These are phyloP conservation scores for Hypanus sabinus DNA, from an alignment of 2,113 vertebrate genomes.

Conservation along the genomic window DNA sequence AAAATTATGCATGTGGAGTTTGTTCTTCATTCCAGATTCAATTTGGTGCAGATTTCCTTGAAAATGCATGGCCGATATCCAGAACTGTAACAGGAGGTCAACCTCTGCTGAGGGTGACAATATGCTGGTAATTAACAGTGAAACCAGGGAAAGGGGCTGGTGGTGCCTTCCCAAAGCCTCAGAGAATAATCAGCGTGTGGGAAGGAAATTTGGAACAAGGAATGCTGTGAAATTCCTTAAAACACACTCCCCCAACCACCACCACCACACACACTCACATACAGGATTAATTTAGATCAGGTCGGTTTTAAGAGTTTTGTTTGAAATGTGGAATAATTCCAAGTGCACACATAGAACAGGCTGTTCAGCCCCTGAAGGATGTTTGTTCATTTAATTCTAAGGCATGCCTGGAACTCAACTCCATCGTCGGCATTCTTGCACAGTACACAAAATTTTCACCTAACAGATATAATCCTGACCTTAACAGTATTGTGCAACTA, in stretches of 20 bases:
- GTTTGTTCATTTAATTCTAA: background rate
- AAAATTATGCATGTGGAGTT: too few relatives aligned
- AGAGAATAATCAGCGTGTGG: background rate
- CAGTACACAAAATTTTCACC: background rate
- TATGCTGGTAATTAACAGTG: background rate
- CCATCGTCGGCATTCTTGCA: background rate
- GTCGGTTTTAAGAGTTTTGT: background rate
- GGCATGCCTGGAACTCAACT: background rate
- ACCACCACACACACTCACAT: background rate
- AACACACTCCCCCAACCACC: too few relatives aligned
- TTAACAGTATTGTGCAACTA: background rate
- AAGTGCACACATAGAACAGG: background rate
- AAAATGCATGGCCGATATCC: background rate
- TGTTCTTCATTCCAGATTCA: background rate
- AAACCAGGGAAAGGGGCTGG: background rate
- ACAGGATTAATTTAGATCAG: background rate
- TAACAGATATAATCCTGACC: background rate
- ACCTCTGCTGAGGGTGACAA: background rate
- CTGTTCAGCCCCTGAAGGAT: background rate
- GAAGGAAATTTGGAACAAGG: background rate
- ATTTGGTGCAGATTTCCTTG: background rate
- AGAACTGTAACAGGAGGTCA: background rate
- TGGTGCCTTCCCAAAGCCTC: background rate
- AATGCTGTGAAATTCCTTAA: too few relatives aligned
- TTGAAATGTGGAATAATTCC: background rate